Percentiles rank a stretch among this genome's conserved stretches.
Evolutionary conservation across 2,797 vertebrate genomes (phyloP).

Genomic region (Eutrigla gurnardus): DNA sequence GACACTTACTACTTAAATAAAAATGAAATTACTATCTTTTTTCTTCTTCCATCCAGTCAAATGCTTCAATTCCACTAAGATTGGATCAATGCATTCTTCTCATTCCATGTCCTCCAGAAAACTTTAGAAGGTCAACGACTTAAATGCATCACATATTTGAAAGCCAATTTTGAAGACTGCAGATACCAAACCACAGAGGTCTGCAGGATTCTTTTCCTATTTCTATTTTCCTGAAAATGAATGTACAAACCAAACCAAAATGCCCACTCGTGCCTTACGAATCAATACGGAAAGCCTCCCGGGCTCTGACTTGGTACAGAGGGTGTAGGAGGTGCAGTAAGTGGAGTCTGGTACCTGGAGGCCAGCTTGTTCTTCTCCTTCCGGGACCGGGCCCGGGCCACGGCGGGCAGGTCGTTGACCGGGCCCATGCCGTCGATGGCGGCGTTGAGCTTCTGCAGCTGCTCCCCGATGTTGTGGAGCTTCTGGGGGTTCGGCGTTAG

Average conservation of each 20-base stretch:
- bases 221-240: neutral
- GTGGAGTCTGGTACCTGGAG: constrained; percentile 74
- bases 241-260: constrained; percentile 9
- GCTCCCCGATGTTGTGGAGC: constrained; percentile 83
- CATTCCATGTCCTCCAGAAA: constrained; percentile 5
- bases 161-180: constrained; percentile 10
- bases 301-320: neutral
- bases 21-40: neutral
- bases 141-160: constrained; percentile 10
- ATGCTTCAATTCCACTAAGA: constrained; percentile 7
- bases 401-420: constrained; percentile 81
- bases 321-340: constrained; percentile 7
- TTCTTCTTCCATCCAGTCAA: neutral
- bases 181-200: constrained; percentile 7
- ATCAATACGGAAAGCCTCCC: constrained; percentile 1
- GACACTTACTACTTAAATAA: neutral
- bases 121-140: constrained; percentile 14
- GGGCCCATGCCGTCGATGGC: constrained; percentile 84
- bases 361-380: constrained; percentile 87
- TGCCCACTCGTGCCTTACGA: neutral
- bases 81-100: neutral
- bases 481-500: constrained; percentile 84
- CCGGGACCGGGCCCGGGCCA: constrained; percentile 81
- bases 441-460: constrained; percentile 83
- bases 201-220: neutral